Evolutionary conservation across 2,113 vertebrate genomes (phyloP).

Genomic region (Ivindomyrus marchei): DNA sequence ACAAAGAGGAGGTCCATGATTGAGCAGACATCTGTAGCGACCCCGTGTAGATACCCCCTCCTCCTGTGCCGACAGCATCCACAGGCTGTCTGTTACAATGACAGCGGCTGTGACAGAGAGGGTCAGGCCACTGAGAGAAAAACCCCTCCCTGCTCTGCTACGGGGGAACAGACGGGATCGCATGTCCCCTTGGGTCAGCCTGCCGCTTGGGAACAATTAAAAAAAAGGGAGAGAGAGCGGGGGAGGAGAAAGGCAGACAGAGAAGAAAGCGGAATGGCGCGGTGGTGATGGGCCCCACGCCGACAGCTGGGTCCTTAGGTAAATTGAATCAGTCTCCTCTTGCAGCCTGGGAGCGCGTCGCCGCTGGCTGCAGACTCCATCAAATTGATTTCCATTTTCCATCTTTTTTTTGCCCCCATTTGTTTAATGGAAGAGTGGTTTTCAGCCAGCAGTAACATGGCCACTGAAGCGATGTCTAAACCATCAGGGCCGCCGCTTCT

Average conservation of each 20-base stretch:
- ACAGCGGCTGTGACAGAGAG: not conserved
- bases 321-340: slow-evolving; percentile 45
- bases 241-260: not conserved
- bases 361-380: slow-evolving; percentile 43
- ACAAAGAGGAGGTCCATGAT: not conserved
- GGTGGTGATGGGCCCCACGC: slow-evolving; percentile 17
- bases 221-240: slow-evolving; percentile 34
- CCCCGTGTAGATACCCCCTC: not conserved
- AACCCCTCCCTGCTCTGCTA: not conserved
- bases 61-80: not conserved
- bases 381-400: slow-evolving; percentile 45
- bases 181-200: not conserved
- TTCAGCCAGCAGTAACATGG: slow-evolving; percentile 21
- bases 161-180: slow-evolving; percentile 12
- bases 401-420: slow-evolving; percentile 14
- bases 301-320: slow-evolving; percentile 42
- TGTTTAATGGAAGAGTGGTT: slow-evolving; percentile 13
- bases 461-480: slow-evolving; percentile 11
- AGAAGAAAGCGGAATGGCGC: not conserved
- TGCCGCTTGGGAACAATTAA: not conserved
- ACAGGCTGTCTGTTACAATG: not conserved
- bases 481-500: not conserved
- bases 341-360: slow-evolving; percentile 32
- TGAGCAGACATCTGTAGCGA: not conserved
- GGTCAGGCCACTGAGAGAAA: slow-evolving; percentile 8